These are phyloP conservation scores for Catagonus wagneri DNA, from an alignment of 2,113 vertebrate genomes.

Conservation along the genomic window DNA sequence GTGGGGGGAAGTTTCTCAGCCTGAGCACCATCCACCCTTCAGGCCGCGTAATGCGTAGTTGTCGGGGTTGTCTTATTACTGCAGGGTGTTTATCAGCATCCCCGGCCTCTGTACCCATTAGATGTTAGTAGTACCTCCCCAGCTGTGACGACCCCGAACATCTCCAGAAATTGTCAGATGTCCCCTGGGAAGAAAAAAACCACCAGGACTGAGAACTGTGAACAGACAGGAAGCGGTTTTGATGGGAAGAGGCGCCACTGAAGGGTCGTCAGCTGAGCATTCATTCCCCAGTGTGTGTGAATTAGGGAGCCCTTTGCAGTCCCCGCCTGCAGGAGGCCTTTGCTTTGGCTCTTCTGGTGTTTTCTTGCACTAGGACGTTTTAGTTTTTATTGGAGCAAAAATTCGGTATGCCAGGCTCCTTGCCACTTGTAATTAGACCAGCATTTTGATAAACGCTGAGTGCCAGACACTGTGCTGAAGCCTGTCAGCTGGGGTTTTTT, in stretches of 20 bases:
- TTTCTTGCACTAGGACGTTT: background rate
- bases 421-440: background rate
- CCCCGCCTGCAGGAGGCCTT: background rate
- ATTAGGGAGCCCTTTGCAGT: background rate
- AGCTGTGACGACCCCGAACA: background rate
- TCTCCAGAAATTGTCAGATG: background rate
- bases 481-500: too few relatives aligned
- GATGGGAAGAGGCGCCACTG: background rate
- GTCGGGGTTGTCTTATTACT: background rate
- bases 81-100: background rate
- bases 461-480: background rate
- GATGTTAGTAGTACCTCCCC: background rate
- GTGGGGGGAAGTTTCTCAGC: background rate
- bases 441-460: background rate
- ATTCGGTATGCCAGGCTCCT: background rate
- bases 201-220: background rate
- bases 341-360: background rate
- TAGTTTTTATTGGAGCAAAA: background rate
- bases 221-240: background rate
- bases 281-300: background rate
- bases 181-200: background rate
- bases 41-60: background rate
- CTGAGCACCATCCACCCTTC: rapidly evolving
- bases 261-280: background rate
- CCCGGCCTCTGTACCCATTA: background rate